Conservation (phyloP, 2,888 invertebrate species). For the Timandra comae region DNA sequence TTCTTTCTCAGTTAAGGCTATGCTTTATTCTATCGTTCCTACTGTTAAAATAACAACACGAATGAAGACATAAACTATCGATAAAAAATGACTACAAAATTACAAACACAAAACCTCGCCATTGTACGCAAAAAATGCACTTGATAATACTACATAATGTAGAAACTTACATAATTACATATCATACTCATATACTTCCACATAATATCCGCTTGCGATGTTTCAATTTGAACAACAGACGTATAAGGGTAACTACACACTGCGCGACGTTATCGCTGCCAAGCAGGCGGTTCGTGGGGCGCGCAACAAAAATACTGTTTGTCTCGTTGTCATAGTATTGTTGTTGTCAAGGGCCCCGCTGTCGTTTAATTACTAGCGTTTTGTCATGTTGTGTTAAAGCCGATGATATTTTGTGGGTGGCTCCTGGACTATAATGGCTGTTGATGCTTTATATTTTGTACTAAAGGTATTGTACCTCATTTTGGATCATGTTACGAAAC, state of each 20-base stretch:
- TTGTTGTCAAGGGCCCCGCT: slow-evolving; percentile 44
- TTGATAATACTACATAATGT: too few relatives aligned
- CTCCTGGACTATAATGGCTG: slow-evolving; percentile 18
- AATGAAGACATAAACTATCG: too few relatives aligned
- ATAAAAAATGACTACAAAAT: too few relatives aligned
- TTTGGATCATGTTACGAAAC: not conserved
- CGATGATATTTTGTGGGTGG: slow-evolving; percentile 26
- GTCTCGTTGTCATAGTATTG: slow-evolving; percentile 35
- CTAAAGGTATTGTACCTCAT: not conserved
- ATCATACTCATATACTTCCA: too few relatives aligned
- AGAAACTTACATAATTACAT: too few relatives aligned
- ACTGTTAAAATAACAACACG: too few relatives aligned
- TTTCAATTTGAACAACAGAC: slow-evolving; percentile 1
- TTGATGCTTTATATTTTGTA: not conserved
- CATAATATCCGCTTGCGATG: too few relatives aligned
- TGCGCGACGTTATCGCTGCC: slow-evolving; percentile 44
- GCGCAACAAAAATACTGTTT: slow-evolving; percentile 62
- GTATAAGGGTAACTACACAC: slow-evolving; percentile 27
- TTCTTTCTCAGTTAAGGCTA: too few relatives aligned
- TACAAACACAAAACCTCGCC: too few relatives aligned
- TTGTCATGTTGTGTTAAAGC: slow-evolving; percentile 35
- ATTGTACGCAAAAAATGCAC: too few relatives aligned
- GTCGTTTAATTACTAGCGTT: slow-evolving; percentile 66
- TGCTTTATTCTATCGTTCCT: too few relatives aligned
- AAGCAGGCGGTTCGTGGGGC: slow-evolving; percentile 47